phyloP scores from a whole-genome alignment of 2,113 vertebrate species.

The Dinomys branickii region DNA sequence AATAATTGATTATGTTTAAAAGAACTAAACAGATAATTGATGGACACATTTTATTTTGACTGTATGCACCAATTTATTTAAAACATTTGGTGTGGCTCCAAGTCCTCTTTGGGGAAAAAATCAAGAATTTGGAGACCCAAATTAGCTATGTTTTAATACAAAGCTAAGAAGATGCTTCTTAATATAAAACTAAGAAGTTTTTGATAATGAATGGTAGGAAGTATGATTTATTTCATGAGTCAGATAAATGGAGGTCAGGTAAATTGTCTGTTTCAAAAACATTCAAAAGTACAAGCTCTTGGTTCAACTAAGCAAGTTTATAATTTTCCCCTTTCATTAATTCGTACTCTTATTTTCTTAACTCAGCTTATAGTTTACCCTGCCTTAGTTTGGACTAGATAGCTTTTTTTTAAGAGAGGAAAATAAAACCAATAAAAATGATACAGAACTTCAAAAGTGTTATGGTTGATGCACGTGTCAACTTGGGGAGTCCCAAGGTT shows the following conservation, averaged over 20 bases:
- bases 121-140: background rate
- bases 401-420: too few species aligned
- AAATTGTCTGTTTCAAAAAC: background rate
- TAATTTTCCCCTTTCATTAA: background rate
- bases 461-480: too few species aligned
- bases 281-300: background rate
- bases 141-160: background rate
- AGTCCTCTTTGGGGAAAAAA: background rate
- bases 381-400: background rate
- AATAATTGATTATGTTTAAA: background rate
- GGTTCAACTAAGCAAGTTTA: background rate
- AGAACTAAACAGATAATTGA: background rate
- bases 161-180: background rate
- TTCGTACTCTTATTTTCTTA: background rate
- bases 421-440: too few species aligned
- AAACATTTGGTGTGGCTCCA: background rate
- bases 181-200: background rate
- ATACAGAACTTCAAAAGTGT: too few species aligned
- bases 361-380: background rate
- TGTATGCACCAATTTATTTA: background rate
- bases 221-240: background rate
- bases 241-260: background rate
- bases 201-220: background rate
- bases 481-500: too few species aligned
- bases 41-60: background rate